These are phyloP conservation scores for Tenthredo livida DNA, from an alignment of 2,888 invertebrate species.

Conservation along the genomic window DNA sequence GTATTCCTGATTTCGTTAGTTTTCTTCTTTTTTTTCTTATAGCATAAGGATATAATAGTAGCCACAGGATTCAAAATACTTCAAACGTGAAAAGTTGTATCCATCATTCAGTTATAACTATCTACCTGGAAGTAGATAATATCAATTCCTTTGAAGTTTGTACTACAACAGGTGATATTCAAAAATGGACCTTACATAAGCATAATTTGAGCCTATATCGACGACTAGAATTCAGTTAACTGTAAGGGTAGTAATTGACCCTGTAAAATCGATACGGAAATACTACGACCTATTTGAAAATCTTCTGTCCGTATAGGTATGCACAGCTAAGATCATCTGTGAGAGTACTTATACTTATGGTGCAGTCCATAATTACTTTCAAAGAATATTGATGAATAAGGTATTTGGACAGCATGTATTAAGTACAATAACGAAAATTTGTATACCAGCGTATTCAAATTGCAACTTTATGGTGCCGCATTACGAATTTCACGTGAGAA, in stretches of 20 bases:
- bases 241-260: not conserved
- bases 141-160: not conserved
- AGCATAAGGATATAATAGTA: not conserved
- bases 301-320: not conserved
- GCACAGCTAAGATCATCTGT: not conserved
- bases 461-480: not conserved
- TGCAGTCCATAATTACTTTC: not conserved
- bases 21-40: not conserved
- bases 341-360: not conserved
- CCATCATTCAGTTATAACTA: not conserved
- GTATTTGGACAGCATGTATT: not conserved
- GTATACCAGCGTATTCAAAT: not conserved
- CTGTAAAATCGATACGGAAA: not conserved
- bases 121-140: not conserved
- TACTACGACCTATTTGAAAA: not conserved
- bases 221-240: not conserved
- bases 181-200: not conserved
- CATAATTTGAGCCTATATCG: not conserved
- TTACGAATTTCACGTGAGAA: not conserved
- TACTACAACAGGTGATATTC: not conserved
- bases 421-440: not conserved
- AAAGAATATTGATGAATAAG: not conserved
- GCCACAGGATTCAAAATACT: not conserved
- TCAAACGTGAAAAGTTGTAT: not conserved
- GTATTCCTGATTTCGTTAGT: not conserved